These are phyloP conservation scores for Microchrysa polita DNA, from an alignment of 2,888 invertebrate species.

Conservation along the genomic window DNA sequence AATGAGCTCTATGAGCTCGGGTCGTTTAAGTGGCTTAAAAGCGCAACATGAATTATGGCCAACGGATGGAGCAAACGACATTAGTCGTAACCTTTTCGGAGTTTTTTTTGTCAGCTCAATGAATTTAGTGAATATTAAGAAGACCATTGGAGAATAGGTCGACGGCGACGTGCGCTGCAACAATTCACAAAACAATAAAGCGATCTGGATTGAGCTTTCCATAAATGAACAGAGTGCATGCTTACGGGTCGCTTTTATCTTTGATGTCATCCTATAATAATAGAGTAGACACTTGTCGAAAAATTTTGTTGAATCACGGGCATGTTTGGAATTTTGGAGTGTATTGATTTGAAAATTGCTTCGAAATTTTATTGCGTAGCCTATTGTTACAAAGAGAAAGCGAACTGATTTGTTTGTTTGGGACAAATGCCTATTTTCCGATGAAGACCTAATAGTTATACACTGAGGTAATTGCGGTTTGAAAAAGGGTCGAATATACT, in stretches of 20 bases:
- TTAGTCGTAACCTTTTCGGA: background rate
- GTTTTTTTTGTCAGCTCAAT: background rate
- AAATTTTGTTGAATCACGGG: no score
- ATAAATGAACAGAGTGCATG: background rate
- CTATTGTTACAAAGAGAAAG: no score
- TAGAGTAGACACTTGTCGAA: no score
- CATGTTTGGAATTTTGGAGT: no score
- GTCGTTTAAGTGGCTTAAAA: conserved; percentile 12
- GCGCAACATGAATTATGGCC: background rate
- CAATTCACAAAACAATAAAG: conserved; percentile 8
- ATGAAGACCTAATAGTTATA: no score
- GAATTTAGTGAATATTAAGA: background rate
- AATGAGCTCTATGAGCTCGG: background rate
- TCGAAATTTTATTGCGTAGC: no score
- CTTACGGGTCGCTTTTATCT: conserved; percentile 27
- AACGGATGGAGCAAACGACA: background rate
- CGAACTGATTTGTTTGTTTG: no score
- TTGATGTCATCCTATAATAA: background rate
- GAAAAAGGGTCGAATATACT: no score
- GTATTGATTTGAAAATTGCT: no score
- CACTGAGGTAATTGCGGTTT: no score
- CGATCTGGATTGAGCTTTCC: background rate
- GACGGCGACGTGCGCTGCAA: background rate
- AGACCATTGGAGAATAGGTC: background rate
- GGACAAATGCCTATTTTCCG: no score